A percentile compares a stretch with the other conserved stretches of the same genome.
Conservation (phyloP, 2,113 vertebrate genomes). For the Falcunculus frontatus region DNA sequence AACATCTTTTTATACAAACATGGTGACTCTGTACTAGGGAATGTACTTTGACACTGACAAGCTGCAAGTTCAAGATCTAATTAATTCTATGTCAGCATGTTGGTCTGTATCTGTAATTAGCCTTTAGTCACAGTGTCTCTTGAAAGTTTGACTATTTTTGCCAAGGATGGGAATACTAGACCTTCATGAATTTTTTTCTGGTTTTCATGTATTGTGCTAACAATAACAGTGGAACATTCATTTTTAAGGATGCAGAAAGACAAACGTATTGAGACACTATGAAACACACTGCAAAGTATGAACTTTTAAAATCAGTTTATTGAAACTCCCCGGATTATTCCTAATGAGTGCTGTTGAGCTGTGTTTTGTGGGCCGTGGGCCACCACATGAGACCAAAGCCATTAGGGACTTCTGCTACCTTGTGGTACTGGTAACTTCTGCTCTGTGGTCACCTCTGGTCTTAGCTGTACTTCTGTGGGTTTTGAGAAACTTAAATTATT, state of each 20-base stretch:
- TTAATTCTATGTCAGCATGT: background rate
- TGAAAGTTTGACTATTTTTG: background rate
- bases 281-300: background rate
- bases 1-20: background rate
- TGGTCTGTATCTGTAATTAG: background rate
- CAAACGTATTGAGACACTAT: background rate
- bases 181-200: background rate
- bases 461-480: background rate
- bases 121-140: background rate
- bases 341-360: background rate
- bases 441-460: background rate
- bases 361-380: background rate
- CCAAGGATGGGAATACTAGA: background rate
- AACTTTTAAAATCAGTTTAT: background rate
- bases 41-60: background rate
- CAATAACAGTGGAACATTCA: background rate
- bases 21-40: background rate
- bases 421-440: background rate
- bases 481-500: background rate
- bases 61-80: background rate
- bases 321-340: background rate
- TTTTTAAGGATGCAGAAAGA: background rate
- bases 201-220: background rate
- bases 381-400: background rate
- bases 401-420: background rate